Evolutionary conservation across 1,140 invertebrate species (phyloP), one percentile per base, ranked within the genome.

Genomic region (Drosophila leontia): DNA sequence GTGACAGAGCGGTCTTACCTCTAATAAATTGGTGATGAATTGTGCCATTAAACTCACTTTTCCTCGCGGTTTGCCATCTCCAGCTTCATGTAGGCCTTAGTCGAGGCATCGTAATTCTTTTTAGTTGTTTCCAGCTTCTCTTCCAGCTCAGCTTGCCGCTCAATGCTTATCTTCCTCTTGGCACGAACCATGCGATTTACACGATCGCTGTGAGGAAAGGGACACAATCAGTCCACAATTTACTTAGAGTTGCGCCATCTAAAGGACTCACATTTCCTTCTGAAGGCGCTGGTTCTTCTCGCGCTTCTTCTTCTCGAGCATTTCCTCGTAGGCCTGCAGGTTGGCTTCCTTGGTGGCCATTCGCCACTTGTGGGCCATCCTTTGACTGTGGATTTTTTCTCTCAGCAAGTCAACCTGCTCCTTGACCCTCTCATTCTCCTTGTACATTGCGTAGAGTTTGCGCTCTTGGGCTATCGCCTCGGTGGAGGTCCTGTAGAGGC

Each of bases 381-480:
- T 64, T n/a, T 82, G 47, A 1, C 15, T 9, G 3, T 29, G 29
- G 12, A 81, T 75, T 44, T 55, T 75, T 11, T 59, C 19, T n/a
- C 34, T 59, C 5, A 82, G 45, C 3, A 15, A 11, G 9, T 29
- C 23, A 13, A 84, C 67, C 7, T 77, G 56, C 0, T 0, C 13
- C 26, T 68, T 51, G 0, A 88, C 23, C 6, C 6, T 15, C 17
- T 69, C 50, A 37, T 72, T 76, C 29, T 84, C 50, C 12, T 59
- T 55, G 34, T 81, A 88, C 55, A 65, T 61, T 37, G 17, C 39
- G 58, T 90, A 68, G 26, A 85, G 48, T 3, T 56, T 26, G 0
- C 78, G 78, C 37, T 90, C 85, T 7, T 76, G 48, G 7, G 47
- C 26, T n/a, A 90, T 79, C 2, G 78, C 81, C 0, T 44, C 47